Base-by-base conservation (phyloP, 2,797 vertebrate species). In the Enteromius thamalakanensis region DNA sequence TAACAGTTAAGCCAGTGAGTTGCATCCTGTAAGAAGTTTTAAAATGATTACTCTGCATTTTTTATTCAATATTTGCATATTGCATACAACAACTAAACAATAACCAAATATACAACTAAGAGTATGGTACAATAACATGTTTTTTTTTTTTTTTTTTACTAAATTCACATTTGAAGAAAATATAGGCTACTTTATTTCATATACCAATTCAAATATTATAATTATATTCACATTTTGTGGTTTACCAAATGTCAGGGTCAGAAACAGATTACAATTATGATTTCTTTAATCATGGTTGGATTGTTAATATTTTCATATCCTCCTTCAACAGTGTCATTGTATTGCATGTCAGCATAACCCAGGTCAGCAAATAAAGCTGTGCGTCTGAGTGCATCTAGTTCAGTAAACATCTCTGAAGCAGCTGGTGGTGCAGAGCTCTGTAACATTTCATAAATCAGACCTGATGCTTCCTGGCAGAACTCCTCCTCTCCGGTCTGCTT, bases 371-470 rank as follows among this genome's bases (percentile, higher is more conserved):
- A 69, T 69, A 69, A 53, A 34, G 8, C 60, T 23, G 17, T 47
- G 14, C 4, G 17, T 67, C n/a, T 67, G 76, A n/a, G 29, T 49
- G 42, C 40, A 62, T 51, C 17, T 32, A 6, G 14, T 32, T 64
- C 14, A 64, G 60, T 64, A 64, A 1, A 51, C 55, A 1, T 76
- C 81, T 85, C 23, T 60, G 29, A 8, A 87, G 83, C 88, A 90
- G 87, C 87, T 89, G 89, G 85, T 89, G 45, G 71, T 49, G 23
- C 58, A 49, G 40, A 81, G 81, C 69, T 79, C 51, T 53, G 69
- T 86, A 89, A 86, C 89, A 55, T 89, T 91, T 87, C 84, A 77
- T 83, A 80, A 84, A 69, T 87, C 85, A 84, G 77, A 75, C 68
- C 64, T 67, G 67, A 69, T 77, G 32, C 42, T 21, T 71, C 37